These are phyloP conservation scores for Anniella stebbinsi DNA, from an alignment of 2,797 vertebrate species.

Conservation along the genomic window DNA sequence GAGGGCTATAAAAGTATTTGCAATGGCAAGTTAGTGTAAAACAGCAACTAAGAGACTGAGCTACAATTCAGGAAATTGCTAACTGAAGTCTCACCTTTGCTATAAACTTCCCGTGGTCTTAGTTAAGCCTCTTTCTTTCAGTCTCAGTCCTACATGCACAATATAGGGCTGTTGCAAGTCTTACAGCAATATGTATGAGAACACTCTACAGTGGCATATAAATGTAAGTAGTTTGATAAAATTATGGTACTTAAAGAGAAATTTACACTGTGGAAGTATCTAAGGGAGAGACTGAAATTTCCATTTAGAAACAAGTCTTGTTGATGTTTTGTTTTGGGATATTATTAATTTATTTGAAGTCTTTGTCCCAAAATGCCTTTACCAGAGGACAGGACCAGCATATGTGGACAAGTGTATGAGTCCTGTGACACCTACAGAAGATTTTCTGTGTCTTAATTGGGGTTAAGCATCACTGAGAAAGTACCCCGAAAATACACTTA, in stretches of 20 bases:
- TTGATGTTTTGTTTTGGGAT: too few relatives aligned
- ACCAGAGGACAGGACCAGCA: too few relatives aligned
- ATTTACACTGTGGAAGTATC: not conserved
- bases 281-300: too few relatives aligned
- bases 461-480: too few relatives aligned
- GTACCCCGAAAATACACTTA: too few relatives aligned
- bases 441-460: too few relatives aligned
- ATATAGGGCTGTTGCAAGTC: not conserved
- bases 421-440: too few relatives aligned
- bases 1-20: fast-evolving
- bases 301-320: too few relatives aligned
- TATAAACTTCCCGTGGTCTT: not conserved
- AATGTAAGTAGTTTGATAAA: not conserved
- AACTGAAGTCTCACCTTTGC: not conserved
- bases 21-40: not conserved
- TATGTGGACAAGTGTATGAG: too few relatives aligned
- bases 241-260: not conserved
- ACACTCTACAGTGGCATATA: not conserved
- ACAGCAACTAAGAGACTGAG: not conserved
- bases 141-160: not conserved
- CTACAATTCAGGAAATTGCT: not conserved
- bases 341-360: too few relatives aligned
- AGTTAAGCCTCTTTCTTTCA: not conserved
- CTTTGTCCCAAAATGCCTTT: too few relatives aligned
- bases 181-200: not conserved